Conservation (phyloP, 2,797 vertebrate species). For the Lepus townsendii region DNA sequence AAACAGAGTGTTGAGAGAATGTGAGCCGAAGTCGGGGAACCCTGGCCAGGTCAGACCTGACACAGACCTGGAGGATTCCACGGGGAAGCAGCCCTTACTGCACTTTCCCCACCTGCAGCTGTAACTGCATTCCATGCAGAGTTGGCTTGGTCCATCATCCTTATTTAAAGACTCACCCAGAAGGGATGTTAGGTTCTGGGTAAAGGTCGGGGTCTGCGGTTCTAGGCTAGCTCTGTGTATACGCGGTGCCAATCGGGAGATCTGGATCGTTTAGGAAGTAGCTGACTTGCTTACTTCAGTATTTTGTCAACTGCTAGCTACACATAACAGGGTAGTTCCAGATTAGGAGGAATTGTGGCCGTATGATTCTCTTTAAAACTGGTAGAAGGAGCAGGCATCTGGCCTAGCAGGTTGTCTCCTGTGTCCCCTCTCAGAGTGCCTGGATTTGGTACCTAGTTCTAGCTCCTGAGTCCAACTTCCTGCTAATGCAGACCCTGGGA, state of each 20-base stretch:
- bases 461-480: too few species aligned
- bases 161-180: too few species aligned
- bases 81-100: not conserved
- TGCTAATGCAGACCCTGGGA: too few species aligned
- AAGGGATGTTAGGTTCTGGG: not conserved
- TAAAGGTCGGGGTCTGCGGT: not conserved
- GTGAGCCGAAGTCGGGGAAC: not conserved
- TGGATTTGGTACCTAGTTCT: too few species aligned
- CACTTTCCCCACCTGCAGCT: not conserved
- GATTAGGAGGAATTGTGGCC: not conserved
- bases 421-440: too few species aligned
- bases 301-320: not conserved
- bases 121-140: not conserved
- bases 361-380: not conserved
- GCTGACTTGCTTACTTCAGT: not conserved
- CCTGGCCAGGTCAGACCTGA: not conserved
- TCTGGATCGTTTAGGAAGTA: not conserved
- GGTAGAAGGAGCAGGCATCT: not conserved
- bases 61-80: not conserved
- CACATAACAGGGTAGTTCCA: not conserved
- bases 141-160: not conserved
- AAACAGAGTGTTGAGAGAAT: slow-evolving; percentile 46
- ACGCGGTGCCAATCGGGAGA: not conserved
- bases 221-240: not conserved
- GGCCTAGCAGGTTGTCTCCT: too few species aligned